These are phyloP conservation scores for Grammomys surdaster DNA, from an alignment of 2,113 vertebrate species.

Conservation along the genomic window DNA sequence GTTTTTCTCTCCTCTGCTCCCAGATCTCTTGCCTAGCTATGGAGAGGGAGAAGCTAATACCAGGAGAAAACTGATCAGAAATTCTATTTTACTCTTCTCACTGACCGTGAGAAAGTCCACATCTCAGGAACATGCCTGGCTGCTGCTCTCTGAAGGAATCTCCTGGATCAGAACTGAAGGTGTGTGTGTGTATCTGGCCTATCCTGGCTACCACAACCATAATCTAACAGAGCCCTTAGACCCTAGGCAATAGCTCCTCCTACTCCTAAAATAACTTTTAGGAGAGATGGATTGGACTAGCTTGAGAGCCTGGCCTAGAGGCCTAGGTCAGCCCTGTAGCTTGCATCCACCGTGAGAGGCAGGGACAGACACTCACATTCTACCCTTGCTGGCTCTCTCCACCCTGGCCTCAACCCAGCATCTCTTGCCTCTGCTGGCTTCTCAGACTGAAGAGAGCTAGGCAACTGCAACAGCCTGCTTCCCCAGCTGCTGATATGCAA, in stretches of 20 bases:
- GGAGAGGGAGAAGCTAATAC: neutral
- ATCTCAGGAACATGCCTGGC: neutral
- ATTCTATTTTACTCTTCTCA: neutral
- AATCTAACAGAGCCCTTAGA: neutral
- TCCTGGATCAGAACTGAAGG: neutral
- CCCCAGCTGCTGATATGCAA: neutral
- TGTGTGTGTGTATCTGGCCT: neutral
- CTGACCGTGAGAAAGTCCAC: conserved; percentile 37
- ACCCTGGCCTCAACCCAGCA: neutral
- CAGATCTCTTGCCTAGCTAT: conserved; percentile 47
- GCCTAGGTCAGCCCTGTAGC: neutral
- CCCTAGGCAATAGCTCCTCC: neutral
- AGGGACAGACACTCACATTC: neutral
- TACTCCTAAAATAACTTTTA: conserved; percentile 4
- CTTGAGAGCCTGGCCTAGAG: neutral
- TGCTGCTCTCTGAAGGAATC: neutral
- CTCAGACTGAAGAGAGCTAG: neutral
- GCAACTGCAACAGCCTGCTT: neutral
- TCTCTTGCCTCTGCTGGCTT: neutral
- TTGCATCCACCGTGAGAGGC: neutral
- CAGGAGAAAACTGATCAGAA: conserved; percentile 32
- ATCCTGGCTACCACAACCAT: neutral
- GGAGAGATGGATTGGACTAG: neutral
- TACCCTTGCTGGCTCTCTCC: neutral
- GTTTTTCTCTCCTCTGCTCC: conserved; percentile 56